Percentiles rank a stretch among this genome's conserved stretches.
These are phyloP conservation scores for Amiota communis DNA, from an alignment of 2,888 invertebrate genomes.

Conservation along the genomic window DNA sequence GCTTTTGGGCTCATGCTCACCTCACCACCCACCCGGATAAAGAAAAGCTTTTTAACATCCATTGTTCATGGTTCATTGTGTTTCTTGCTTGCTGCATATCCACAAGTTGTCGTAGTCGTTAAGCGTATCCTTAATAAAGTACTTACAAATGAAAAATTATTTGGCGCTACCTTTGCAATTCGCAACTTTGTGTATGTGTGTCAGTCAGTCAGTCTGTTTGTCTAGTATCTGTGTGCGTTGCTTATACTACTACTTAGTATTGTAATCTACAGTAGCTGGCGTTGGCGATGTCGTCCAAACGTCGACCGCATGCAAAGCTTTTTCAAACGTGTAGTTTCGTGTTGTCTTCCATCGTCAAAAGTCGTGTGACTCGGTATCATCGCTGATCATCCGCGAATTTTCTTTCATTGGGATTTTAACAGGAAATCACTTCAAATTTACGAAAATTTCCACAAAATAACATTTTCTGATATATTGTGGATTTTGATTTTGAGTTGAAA, in stretches of 20 bases:
- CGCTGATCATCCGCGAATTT: too few species aligned
- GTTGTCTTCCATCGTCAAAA: constrained; percentile 15
- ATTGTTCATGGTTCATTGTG: constrained; percentile 6
- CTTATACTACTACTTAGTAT: background rate
- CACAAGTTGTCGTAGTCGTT: constrained; percentile 13
- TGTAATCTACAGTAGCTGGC: constrained; percentile 3
- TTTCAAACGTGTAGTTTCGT: constrained; percentile 1
- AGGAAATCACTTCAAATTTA: background rate
- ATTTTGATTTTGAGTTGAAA: background rate
- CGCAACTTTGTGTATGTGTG: background rate
- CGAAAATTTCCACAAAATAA: background rate
- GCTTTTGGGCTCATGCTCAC: background rate
- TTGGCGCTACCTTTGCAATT: background rate
- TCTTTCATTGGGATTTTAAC: too few species aligned
- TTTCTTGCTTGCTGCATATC: background rate
- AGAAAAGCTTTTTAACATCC: background rate
- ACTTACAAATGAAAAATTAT: background rate
- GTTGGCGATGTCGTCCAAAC: too few species aligned
- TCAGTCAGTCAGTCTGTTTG: background rate
- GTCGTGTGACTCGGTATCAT: background rate
- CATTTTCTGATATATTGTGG: background rate
- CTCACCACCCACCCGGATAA: too few species aligned
- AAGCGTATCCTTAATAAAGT: background rate
- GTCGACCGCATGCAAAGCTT: background rate
- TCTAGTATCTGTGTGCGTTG: background rate